Evolutionary conservation across 2,113 vertebrate genomes (phyloP).

Genomic region (Semnornis frantzii): DNA sequence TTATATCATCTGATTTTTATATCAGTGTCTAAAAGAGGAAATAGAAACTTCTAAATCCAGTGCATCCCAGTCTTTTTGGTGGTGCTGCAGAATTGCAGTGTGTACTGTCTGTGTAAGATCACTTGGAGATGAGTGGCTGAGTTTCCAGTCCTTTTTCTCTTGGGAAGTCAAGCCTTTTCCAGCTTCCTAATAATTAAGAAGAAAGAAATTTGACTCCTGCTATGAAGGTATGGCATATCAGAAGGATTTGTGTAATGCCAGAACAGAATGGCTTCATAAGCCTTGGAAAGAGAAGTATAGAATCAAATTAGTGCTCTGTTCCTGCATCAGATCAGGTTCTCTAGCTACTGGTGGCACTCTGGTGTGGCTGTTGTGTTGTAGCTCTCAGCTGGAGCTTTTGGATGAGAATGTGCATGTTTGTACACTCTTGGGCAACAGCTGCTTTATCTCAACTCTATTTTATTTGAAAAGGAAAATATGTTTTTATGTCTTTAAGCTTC

Average conservation of each 20-base stretch:
- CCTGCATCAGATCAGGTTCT: not conserved
- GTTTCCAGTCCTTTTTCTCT: conserved; percentile 39
- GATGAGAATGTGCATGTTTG: not conserved
- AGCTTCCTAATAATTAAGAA: conserved; percentile 52
- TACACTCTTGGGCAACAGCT: not conserved
- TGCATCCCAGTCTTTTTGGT: conserved; percentile 19
- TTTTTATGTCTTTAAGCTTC: not conserved
- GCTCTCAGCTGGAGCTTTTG: not conserved
- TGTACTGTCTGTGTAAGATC: conserved; percentile 12
- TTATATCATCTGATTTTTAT: not conserved
- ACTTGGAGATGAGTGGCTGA: conserved; percentile 38
- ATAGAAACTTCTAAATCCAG: not conserved
- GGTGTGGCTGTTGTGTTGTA: not conserved
- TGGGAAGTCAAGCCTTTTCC: conserved; percentile 36
- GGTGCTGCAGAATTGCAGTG: not conserved
- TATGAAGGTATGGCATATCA: not conserved
- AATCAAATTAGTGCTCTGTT: not conserved
- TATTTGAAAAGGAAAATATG: not conserved
- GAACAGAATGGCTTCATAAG: not conserved
- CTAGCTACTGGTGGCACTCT: not conserved
- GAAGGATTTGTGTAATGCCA: not conserved
- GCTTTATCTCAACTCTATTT: not conserved
- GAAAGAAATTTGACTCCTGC: not conserved
- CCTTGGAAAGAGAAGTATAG: not conserved
- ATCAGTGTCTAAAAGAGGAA: not conserved